Conservation (phyloP, 2,113 vertebrate species). For the Empidonax alnorum region DNA sequence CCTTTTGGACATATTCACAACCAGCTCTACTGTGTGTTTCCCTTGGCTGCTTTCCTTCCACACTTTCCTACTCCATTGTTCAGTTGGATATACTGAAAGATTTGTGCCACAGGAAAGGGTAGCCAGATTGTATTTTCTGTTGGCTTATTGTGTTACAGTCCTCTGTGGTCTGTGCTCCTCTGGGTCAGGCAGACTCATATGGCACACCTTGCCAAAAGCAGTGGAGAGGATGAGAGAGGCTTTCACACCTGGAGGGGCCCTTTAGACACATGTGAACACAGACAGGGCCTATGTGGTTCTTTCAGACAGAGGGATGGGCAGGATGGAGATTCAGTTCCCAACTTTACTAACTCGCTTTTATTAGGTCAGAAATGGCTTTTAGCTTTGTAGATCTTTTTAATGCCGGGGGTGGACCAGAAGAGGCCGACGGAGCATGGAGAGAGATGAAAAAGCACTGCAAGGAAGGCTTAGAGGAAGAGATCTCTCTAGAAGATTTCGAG, state of each 20-base stretch:
- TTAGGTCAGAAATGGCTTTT: neutral
- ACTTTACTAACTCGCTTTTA: neutral
- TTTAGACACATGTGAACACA: fast-evolving
- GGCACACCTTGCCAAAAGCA: neutral
- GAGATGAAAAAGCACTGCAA: too few relatives aligned
- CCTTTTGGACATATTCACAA: neutral
- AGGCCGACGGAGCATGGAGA: too few relatives aligned
- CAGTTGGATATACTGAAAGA: neutral
- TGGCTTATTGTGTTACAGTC: fast-evolving
- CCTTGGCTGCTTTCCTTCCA: neutral
- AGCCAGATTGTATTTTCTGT: neutral
- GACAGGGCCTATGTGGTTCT: neutral
- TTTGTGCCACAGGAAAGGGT: neutral
- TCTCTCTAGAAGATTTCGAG: too few relatives aligned
- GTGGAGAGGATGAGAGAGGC: neutral
- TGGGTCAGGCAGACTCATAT: neutral
- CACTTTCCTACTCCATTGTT: neutral
- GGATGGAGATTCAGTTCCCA: neutral
- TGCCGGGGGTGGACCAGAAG: too few relatives aligned
- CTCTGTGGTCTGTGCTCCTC: neutral
- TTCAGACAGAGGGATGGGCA: neutral
- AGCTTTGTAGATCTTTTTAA: neutral
- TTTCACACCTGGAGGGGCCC: neutral
- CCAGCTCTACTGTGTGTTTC: neutral
- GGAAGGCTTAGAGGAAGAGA: too few relatives aligned